Evolutionary conservation across 1,140 invertebrate genomes (phyloP).

Genomic region (Acromyrmex heyeri): DNA sequence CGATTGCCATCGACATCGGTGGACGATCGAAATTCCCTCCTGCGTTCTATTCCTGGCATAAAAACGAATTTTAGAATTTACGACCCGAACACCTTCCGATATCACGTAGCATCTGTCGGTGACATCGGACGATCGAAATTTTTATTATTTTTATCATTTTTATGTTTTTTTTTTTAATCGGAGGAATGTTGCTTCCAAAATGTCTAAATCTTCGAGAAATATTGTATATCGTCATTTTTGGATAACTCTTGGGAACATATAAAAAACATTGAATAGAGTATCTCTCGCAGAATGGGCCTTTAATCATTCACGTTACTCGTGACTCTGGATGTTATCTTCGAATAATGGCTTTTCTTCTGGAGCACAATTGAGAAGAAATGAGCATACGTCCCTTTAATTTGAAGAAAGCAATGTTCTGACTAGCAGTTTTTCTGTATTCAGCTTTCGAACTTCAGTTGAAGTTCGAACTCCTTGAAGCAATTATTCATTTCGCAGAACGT

Average conservation of each 20-base stretch:
- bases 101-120: constrained; percentile 32
- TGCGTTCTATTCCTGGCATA: neutral
- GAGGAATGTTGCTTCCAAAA: neutral
- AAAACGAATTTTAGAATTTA: constrained; percentile 52
- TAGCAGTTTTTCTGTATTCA: constrained; percentile 1
- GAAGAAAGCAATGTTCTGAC: neutral
- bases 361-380: neutral
- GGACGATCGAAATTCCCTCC: neutral
- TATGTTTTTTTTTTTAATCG: neutral
- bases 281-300: neutral
- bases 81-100: constrained; percentile 15
- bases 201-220: constrained; percentile 13
- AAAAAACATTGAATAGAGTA: neutral
- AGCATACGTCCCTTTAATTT: neutral
- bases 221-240: neutral
- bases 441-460: constrained; percentile 1
- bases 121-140: constrained; percentile 21
- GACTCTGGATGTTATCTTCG: neutral
- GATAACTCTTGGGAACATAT: neutral
- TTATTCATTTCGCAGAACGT: constrained; percentile 6
- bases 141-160: neutral
- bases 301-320: constrained; percentile 8
- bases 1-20: neutral
- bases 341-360: constrained; percentile 26
- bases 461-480: neutral